A percentile compares a stretch with the other conserved stretches of the same genome.
Conservation (phyloP, 2,113 vertebrate genomes). For the Chiloscyllium plagiosum region DNA sequence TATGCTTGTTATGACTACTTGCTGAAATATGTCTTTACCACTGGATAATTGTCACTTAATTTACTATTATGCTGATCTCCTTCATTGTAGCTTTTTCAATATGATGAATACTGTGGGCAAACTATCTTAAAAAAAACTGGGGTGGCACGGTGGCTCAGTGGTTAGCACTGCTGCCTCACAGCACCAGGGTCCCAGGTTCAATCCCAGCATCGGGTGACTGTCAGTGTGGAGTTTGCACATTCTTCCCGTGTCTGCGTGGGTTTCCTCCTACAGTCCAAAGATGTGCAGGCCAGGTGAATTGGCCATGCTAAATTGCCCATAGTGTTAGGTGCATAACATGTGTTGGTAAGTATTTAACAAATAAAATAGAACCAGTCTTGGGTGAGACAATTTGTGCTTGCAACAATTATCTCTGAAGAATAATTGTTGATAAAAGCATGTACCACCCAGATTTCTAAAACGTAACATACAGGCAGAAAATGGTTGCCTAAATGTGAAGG, state of each 20-base stretch:
- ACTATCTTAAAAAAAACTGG: background rate
- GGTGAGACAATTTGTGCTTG: background rate
- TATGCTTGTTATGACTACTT: background rate
- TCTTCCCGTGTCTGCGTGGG: too few relatives aligned
- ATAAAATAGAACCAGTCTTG: background rate
- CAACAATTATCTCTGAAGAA: background rate
- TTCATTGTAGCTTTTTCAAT: background rate
- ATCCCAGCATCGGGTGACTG: too few relatives aligned
- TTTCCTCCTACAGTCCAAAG: too few relatives aligned
- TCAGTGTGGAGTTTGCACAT: background rate
- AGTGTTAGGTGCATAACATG: too few relatives aligned
- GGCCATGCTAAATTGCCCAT: too few relatives aligned
- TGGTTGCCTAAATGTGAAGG: background rate
- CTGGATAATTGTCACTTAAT: background rate
- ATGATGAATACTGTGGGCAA: background rate
- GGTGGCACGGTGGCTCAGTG: too few relatives aligned
- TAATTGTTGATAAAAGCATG: background rate
- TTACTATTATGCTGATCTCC: background rate
- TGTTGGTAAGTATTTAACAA: background rate
- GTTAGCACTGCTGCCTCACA: too few relatives aligned
- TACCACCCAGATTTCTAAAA: background rate
- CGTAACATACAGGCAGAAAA: background rate
- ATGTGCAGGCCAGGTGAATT: too few relatives aligned
- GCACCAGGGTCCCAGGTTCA: too few relatives aligned
- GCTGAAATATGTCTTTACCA: background rate